Conservation (phyloP, 2,888 invertebrate genomes). For the Exephanes ischioxanthus region DNA sequence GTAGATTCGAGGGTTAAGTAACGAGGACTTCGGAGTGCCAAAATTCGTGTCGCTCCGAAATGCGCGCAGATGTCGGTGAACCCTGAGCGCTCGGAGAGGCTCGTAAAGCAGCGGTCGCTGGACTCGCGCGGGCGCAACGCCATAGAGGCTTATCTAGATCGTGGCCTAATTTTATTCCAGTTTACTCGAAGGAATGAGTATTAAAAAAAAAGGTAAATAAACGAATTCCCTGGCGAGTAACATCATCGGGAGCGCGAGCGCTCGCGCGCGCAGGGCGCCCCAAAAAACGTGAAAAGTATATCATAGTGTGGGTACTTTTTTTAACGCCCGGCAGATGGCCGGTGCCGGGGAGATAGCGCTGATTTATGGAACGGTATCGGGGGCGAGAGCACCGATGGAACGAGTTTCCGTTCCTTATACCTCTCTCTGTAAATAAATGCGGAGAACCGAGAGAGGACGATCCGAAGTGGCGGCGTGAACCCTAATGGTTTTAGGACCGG, state of each 20-base stretch:
- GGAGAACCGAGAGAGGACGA: constrained; percentile 36
- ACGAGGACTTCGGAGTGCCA: constrained; percentile 4
- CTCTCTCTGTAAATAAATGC: constrained; percentile 54
- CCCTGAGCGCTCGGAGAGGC: constrained; percentile 51
- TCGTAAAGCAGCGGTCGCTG: constrained; percentile 34
- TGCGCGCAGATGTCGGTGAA: constrained; percentile 68
- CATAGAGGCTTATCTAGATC: constrained; percentile 69
- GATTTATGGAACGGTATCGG: constrained; percentile 79
- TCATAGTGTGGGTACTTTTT: constrained; percentile 51
- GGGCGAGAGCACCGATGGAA: constrained; percentile 63
- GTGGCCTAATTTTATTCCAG: constrained; percentile 80
- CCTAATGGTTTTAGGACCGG: constrained; percentile 69
- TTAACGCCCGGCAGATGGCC: constrained; percentile 76
- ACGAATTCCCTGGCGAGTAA: constrained; percentile 20
- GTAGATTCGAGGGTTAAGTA: constrained; percentile 8
- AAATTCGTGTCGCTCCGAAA: constrained; percentile 20
- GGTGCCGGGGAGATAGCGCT: constrained; percentile 78
- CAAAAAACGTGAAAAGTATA: constrained; percentile 45
- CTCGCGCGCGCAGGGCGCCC: constrained; percentile 25
- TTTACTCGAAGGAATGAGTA: constrained; percentile 71
- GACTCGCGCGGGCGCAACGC: constrained; percentile 44
- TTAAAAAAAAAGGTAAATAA: constrained; percentile 25
- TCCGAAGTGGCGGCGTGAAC: constrained; percentile 55
- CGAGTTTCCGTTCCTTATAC: constrained; percentile 69
- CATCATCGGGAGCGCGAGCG: constrained; percentile 39